Evolutionary conservation across 2,113 vertebrate genomes (phyloP).

Genomic region (Gymnocephalus cernua): DNA sequence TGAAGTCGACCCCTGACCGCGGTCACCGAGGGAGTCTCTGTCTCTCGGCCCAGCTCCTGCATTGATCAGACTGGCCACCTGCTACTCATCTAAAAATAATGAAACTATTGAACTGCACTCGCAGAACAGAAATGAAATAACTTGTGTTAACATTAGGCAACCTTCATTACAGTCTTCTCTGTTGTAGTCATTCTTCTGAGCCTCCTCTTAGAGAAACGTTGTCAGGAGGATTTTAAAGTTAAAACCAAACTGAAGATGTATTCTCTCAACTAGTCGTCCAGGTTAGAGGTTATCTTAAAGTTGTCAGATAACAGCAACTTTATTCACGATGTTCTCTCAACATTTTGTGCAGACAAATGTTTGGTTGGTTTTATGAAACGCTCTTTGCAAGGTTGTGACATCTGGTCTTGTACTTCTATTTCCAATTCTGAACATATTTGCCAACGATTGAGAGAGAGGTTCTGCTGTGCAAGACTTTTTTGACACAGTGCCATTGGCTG

Average conservation of each 20-base stretch:
- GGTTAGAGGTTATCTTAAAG: background rate
- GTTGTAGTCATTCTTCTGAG: background rate
- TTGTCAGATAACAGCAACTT: background rate
- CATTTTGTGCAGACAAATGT: background rate
- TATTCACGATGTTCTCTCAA: background rate
- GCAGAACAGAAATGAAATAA: slow-evolving; percentile 19
- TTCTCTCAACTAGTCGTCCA: background rate
- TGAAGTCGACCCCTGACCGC: slow-evolving; percentile 43
- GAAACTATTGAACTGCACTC: slow-evolving; percentile 44
- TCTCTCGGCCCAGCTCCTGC: slow-evolving; percentile 4
- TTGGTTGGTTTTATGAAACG: background rate
- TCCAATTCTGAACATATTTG: background rate
- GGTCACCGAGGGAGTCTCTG: slow-evolving; percentile 16
- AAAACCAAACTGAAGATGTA: background rate
- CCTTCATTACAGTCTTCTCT: background rate
- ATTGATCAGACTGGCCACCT: slow-evolving; percentile 49
- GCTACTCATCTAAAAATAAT: slow-evolving; percentile 47
- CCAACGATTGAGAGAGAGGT: background rate
- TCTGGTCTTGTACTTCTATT: background rate
- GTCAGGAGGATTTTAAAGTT: background rate
- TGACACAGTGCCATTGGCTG: background rate
- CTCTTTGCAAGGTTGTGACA: background rate
- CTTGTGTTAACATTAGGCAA: background rate
- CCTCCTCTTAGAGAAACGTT: background rate
- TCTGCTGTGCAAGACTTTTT: background rate